Evolutionary conservation across 2,113 vertebrate species (phyloP), one percentile per base, ranked within the genome.

Genomic region (Poeciliopsis occidentalis): DNA sequence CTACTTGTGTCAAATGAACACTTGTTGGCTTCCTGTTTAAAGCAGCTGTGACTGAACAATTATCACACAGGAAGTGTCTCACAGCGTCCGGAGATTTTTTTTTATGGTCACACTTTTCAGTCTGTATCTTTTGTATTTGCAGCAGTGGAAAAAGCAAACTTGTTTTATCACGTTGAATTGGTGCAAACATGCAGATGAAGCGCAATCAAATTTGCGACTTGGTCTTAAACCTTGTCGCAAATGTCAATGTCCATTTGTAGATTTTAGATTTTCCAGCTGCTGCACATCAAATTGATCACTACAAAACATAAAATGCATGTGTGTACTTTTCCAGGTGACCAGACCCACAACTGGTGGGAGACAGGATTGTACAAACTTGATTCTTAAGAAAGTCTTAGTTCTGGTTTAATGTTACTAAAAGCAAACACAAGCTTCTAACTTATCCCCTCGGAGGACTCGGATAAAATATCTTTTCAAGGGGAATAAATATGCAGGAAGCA

Each of bases 401-500:
- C 24, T 69, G 31, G 31, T 57, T 19, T 67, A 15, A 72, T 37
- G 32, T 70, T 44, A 30, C 39, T 10, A 47, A 37, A 68, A 60
- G 41, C 24, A 65, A 37, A 29, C 64, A 57, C 32, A 13, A 19
- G 19, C 24, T 54, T 54, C 15, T 78, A 0, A n/a, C 11, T 26
- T 26, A 76, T 44, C 24, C 32, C 26, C 51, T 47, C 13, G n/a
- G 73, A 71, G 34, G 27, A 76, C 24, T 71, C 12, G 13, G 60
- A 30, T 81, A 29, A 34, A 27, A 82, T 61, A 39, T 41, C 22
- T 57, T 66, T 81, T 8, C 41, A 30, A 4, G 17, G 15, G 19
- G 73, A 44, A 47, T 3, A 64, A 60, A 76, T 51, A 8, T 57
- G 71, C 67, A 67, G 83, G 84, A 88, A 83, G 82, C 85, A 72